Percentiles rank a stretch among this genome's conserved stretches.
Conservation (phyloP, 2,888 invertebrate genomes). For the Catocala nupta region DNA sequence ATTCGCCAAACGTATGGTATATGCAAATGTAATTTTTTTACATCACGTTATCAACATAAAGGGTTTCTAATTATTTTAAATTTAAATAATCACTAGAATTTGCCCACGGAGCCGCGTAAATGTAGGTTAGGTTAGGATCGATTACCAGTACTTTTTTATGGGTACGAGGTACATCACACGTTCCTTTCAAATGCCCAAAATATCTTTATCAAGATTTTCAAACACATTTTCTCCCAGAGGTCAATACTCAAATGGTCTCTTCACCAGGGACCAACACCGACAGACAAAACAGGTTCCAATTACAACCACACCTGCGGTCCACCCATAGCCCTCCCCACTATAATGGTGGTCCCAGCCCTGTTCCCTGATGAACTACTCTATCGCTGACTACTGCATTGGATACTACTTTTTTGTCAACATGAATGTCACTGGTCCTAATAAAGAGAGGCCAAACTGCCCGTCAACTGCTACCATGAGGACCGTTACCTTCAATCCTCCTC, state of each 20-base stretch:
- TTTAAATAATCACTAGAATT: too few species aligned
- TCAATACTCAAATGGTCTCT: conserved; percentile 91
- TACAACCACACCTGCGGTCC: conserved; percentile 93
- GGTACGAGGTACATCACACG: too few species aligned
- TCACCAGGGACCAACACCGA: conserved; percentile 92
- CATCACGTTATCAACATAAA: too few species aligned
- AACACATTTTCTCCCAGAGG: conserved; percentile 56
- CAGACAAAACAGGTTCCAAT: conserved; percentile 92
- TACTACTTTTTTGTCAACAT: conserved; percentile 89
- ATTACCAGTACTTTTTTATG: too few species aligned
- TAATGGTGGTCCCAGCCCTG: conserved; percentile 65
- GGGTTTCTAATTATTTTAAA: too few species aligned
- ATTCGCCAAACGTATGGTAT: too few species aligned
- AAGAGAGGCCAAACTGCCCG: conserved; percentile 89
- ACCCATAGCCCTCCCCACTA: conserved; percentile 58
- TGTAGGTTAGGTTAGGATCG: too few species aligned
- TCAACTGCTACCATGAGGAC: conserved; percentile 93
- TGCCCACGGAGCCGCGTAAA: too few species aligned
- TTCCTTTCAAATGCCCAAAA: too few species aligned
- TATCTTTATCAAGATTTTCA: too few species aligned
- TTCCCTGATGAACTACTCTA: conserved; percentile 68
- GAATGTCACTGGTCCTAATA: conserved; percentile 86
- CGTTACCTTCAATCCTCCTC: conserved; percentile 94
- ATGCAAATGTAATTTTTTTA: too few species aligned
- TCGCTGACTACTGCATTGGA: conserved; percentile 66